phyloP scores from a whole-genome alignment of 2,113 vertebrate genomes.

The Tor tambroides region DNA sequence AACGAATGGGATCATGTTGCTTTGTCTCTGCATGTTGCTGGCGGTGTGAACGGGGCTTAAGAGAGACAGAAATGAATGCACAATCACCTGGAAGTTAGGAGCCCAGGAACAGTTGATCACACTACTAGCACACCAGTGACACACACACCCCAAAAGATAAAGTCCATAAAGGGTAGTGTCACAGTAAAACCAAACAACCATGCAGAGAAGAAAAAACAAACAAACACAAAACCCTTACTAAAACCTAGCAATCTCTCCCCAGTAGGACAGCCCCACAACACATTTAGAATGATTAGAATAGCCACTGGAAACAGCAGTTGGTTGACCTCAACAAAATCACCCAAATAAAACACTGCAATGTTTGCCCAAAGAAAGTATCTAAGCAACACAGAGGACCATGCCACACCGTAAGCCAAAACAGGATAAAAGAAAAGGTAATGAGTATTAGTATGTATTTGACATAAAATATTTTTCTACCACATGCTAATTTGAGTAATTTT shows the following conservation, averaged over 20 bases:
- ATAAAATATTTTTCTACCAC: too few relatives aligned
- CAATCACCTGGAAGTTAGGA: background rate
- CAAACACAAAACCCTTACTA: background rate
- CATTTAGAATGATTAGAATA: slow-evolving; percentile 2
- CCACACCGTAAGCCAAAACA: background rate
- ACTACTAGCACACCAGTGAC: background rate
- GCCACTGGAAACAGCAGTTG: background rate
- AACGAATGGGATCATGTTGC: background rate
- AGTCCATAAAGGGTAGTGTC: background rate
- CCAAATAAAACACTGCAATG: background rate
- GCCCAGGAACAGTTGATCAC: background rate
- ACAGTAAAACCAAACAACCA: slow-evolving; percentile 5
- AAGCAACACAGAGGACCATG: background rate
- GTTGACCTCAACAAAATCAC: background rate
- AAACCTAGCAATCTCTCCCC: background rate
- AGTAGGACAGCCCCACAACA: background rate
- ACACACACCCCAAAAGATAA: background rate
- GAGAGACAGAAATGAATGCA: background rate
- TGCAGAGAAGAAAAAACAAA: background rate
- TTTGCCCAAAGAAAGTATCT: background rate
- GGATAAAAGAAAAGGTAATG: background rate
- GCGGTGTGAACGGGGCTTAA: background rate
- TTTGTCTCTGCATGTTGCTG: background rate
- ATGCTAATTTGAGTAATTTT: too few relatives aligned
- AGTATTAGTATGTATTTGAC: too few relatives aligned